These are phyloP conservation scores for Drosophila quinaria DNA, from an alignment of 2,888 invertebrate genomes.

Conservation along the genomic window DNA sequence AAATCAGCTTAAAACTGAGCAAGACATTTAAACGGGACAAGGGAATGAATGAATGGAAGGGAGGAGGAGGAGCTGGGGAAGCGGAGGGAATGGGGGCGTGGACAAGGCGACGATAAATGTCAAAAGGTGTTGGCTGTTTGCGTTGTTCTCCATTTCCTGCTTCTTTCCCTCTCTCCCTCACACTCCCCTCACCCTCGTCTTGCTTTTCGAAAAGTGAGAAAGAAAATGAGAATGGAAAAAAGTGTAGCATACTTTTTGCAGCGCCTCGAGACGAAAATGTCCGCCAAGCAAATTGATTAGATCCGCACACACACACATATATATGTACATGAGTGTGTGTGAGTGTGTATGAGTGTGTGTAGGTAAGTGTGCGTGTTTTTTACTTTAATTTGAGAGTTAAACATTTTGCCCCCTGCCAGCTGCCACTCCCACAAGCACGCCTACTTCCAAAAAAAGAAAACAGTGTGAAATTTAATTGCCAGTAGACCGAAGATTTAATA, in stretches of 20 bases:
- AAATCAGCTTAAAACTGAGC: constrained; percentile 71
- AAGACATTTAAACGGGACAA: constrained; percentile 30
- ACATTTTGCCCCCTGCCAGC: constrained; percentile 42
- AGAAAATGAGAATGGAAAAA: constrained; percentile 25
- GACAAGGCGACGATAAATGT: constrained; percentile 66
- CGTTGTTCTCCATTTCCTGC: constrained; percentile 1
- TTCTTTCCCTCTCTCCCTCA: background rate
- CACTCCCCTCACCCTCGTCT: background rate
- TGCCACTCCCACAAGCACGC: constrained; percentile 33
- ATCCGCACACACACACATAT: constrained; percentile 26
- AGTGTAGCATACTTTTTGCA: constrained; percentile 61
- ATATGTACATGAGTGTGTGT: too few species aligned
- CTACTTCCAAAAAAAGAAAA: background rate
- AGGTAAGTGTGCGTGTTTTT: constrained; percentile 25
- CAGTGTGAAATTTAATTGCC: background rate
- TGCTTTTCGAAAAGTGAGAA: constrained; percentile 7
- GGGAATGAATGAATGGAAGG: too few species aligned
- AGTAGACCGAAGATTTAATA: background rate
- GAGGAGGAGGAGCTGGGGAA: background rate
- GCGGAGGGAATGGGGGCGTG: background rate
- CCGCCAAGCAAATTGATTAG: constrained; percentile 72
- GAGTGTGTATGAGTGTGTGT: background rate
- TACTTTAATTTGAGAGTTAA: constrained; percentile 52
- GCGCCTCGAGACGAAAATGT: constrained; percentile 43
- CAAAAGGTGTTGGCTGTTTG: constrained; percentile 65